A percentile compares a stretch with the other conserved stretches of the same genome.
phyloP scores from a whole-genome alignment of 2,113 vertebrate genomes.

The Cygnus buccinator region DNA sequence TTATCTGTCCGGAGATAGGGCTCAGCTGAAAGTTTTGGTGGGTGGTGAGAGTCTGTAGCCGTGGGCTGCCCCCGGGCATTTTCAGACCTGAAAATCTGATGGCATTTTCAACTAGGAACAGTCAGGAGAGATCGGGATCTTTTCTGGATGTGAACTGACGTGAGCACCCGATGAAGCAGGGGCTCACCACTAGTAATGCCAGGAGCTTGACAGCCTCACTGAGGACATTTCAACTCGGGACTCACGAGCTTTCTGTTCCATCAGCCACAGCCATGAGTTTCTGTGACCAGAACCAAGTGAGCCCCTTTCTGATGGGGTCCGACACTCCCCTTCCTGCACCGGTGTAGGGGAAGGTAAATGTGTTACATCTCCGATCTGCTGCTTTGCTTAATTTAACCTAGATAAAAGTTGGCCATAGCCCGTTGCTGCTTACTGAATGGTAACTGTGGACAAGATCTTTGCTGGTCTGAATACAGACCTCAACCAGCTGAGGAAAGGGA shows the following conservation, averaged over 20 bases:
- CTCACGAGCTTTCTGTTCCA: neutral
- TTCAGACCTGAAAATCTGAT: slow-evolving; percentile 4
- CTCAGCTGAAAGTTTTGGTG: neutral
- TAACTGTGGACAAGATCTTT: neutral
- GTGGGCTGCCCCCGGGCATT: neutral
- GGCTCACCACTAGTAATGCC: neutral
- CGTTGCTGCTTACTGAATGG: neutral
- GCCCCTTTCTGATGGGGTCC: neutral
- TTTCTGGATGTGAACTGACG: neutral
- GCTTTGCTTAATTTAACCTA: neutral
- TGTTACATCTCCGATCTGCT: neutral
- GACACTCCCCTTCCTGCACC: neutral
- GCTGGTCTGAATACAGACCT: neutral
- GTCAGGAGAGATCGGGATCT: neutral
- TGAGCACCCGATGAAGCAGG: neutral
- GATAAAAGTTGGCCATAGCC: neutral
- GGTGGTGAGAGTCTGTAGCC: neutral
- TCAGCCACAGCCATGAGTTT: neutral
- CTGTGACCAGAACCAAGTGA: neutral
- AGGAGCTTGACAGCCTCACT: neutral
- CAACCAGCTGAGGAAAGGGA: slow-evolving; percentile 34
- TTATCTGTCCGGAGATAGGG: neutral
- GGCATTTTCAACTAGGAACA: neutral
- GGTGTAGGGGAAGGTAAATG: neutral
- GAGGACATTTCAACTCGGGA: neutral